Percentiles rank a stretch among this genome's conserved stretches.
These are phyloP conservation scores for Desoria tigrina DNA, from an alignment of 2,888 invertebrate genomes.

Conservation along the genomic window DNA sequence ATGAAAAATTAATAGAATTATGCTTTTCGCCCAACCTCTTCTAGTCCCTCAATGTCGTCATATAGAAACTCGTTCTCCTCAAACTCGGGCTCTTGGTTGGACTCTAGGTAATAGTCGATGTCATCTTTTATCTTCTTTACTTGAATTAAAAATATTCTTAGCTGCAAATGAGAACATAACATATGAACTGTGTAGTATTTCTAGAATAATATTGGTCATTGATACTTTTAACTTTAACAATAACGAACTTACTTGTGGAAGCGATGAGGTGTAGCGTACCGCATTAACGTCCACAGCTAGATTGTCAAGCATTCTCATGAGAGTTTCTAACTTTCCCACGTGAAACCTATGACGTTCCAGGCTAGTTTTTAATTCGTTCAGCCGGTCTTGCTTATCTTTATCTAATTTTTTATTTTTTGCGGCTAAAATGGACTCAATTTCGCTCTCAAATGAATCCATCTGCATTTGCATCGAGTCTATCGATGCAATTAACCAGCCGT, in stretches of 20 bases:
- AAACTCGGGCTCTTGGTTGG: conserved; percentile 91
- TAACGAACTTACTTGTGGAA: not conserved
- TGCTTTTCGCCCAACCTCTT: conserved; percentile 67
- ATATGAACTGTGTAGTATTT: no score
- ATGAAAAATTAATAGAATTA: not conserved
- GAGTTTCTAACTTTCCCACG: conserved; percentile 92
- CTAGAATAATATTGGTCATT: no score
- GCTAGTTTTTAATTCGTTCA: conserved; percentile 87
- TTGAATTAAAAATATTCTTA: conserved; percentile 60
- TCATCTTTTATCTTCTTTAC: conserved; percentile 94
- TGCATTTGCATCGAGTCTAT: conserved; percentile 90
- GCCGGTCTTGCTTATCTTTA: conserved; percentile 93
- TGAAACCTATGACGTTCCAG: conserved; percentile 96
- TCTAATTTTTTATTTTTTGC: conserved; percentile 92
- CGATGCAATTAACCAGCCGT: conserved; percentile 87
- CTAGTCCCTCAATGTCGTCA: conserved; percentile 91
- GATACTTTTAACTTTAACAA: no score
- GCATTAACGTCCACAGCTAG: conserved; percentile 94
- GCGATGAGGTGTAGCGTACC: conserved; percentile 61
- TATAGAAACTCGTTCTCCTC: conserved; percentile 95
- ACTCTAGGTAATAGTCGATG: conserved; percentile 96
- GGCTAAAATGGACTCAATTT: conserved; percentile 89
- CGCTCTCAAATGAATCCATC: conserved; percentile 95
- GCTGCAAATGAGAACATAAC: conserved; percentile 24
- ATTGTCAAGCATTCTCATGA: conserved; percentile 94